Evolutionary conservation across 1,140 invertebrate species (phyloP).

Genomic region (Drosophila bocki): DNA sequence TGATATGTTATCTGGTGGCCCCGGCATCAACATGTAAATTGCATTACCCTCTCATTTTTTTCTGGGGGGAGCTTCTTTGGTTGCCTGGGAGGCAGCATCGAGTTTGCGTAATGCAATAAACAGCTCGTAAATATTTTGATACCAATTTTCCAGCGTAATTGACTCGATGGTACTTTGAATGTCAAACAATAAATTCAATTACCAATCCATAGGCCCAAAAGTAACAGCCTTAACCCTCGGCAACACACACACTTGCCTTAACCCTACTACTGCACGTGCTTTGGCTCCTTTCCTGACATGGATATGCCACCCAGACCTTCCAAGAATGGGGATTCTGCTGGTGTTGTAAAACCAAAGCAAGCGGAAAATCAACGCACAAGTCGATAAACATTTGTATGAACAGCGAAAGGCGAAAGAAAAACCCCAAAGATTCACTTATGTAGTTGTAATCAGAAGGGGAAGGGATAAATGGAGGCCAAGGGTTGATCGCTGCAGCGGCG

Average conservation of each 20-base stretch:
- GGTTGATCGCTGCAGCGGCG: constrained; percentile 20
- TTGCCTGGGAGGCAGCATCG: constrained; percentile 28
- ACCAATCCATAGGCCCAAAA: constrained; percentile 68
- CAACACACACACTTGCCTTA: constrained; percentile 39
- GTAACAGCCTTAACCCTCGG: constrained; percentile 9
- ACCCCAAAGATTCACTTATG: constrained; percentile 52
- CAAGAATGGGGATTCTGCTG: constrained; percentile 20
- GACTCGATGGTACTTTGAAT: constrained; percentile 80
- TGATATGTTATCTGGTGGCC: constrained; percentile 35
- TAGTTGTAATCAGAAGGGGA: constrained; percentile 21
- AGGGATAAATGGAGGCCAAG: not conserved
- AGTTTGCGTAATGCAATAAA: constrained; percentile 82
- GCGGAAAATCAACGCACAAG: constrained; percentile 79
- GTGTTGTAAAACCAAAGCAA: constrained; percentile 73
- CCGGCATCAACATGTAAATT: constrained; percentile 74
- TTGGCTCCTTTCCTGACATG: constrained; percentile 37
- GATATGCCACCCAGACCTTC: constrained; percentile 49
- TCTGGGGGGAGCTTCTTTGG: not conserved
- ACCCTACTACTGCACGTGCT: constrained; percentile 70
- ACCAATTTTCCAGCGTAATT: constrained; percentile 83
- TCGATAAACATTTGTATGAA: constrained; percentile 76
- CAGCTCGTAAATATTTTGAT: constrained; percentile 84
- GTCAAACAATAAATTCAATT: constrained; percentile 84
- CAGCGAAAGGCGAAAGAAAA: constrained; percentile 26
- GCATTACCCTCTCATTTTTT: constrained; percentile 62